These are phyloP conservation scores for Yponomeuta malinellus DNA, from an alignment of 2,888 invertebrate genomes.

Conservation along the genomic window DNA sequence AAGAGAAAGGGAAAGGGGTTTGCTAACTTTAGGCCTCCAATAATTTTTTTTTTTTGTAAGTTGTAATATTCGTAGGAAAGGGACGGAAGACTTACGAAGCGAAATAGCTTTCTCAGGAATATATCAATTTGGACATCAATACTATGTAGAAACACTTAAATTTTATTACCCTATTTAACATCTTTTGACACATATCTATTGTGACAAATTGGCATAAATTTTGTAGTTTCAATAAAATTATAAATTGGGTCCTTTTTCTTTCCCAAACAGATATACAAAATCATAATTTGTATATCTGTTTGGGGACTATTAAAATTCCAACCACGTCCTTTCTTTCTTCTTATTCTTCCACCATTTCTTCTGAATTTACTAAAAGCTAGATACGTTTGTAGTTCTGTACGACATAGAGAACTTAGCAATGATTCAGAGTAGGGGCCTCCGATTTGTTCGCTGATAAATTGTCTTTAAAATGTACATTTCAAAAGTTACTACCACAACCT, in stretches of 20 bases:
- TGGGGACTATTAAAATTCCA: background rate
- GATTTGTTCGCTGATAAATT: background rate
- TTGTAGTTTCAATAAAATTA: slow-evolving; percentile 4
- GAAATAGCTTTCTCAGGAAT: slow-evolving; percentile 33
- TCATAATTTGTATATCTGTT: background rate
- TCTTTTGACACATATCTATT: slow-evolving; percentile 31
- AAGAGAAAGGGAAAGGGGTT: background rate
- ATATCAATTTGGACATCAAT: slow-evolving; percentile 40
- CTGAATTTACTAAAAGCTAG: background rate
- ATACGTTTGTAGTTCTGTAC: too few species aligned
- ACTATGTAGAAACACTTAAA: slow-evolving; percentile 37
- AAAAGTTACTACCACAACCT: background rate
- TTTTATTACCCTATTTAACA: slow-evolving; percentile 62
- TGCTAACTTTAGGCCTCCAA: background rate
- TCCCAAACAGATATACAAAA: background rate
- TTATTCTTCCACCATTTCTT: background rate
- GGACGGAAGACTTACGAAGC: slow-evolving; percentile 71
- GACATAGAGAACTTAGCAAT: background rate
- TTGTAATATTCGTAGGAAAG: slow-evolving; percentile 41
- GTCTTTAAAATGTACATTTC: too few species aligned
- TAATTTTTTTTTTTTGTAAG: background rate
- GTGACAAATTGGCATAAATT: slow-evolving; percentile 5
- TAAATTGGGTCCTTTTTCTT: background rate
- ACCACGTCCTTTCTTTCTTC: background rate
- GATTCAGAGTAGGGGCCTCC: background rate